Percentiles rank a stretch among this genome's conserved stretches.
phyloP scores from a whole-genome alignment of 2,888 invertebrate genomes.

The Lucinisca nassula region DNA sequence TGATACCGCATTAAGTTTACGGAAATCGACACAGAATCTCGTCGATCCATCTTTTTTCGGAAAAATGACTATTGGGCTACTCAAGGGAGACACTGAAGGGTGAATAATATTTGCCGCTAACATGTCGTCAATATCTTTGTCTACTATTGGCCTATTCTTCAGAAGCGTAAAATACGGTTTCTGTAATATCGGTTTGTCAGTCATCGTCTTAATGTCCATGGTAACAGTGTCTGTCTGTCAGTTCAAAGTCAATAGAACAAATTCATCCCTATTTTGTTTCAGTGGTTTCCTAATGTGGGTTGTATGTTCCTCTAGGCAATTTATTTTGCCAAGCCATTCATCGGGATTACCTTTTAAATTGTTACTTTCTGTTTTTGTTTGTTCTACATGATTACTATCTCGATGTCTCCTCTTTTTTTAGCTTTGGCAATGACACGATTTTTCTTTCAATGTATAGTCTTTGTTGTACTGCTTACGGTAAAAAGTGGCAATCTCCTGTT shows the following conservation, averaged over 20 bases:
- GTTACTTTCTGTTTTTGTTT: background rate
- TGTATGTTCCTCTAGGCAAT: background rate
- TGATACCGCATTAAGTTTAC: background rate
- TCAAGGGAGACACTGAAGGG: background rate
- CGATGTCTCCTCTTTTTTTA: background rate
- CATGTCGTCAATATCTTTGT: background rate
- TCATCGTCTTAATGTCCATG: background rate
- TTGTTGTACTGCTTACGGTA: background rate
- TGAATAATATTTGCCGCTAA: background rate
- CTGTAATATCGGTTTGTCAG: background rate
- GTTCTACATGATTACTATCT: background rate
- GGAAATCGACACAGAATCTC: background rate
- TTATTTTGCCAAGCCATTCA: background rate
- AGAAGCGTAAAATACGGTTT: background rate
- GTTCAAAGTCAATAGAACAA: background rate
- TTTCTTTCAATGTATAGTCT: background rate
- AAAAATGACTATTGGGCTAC: background rate
- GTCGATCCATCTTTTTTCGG: background rate
- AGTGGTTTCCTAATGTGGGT: background rate
- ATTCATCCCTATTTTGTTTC: background rate
- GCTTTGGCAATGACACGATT: background rate
- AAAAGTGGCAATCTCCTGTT: background rate
- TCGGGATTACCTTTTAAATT: background rate
- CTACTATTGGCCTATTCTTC: background rate
- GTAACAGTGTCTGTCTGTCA: conserved; percentile 6